These are phyloP conservation scores for Neoitamus cyanurus DNA, from an alignment of 2,888 invertebrate species.

Conservation along the genomic window DNA sequence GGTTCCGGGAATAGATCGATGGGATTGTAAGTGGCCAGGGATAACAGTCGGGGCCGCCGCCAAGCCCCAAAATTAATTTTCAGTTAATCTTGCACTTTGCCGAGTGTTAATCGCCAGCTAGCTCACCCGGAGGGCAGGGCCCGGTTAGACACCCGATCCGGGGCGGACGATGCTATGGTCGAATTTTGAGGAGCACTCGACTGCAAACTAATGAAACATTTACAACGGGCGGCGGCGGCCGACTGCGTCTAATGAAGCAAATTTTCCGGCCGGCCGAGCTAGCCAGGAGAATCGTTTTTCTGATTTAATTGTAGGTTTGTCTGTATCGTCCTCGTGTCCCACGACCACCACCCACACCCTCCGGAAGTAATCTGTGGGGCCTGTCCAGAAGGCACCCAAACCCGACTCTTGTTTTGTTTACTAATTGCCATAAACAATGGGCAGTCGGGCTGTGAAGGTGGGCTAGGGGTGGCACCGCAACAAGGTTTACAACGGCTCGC, in stretches of 20 bases:
- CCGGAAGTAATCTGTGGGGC: neutral
- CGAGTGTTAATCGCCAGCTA: neutral
- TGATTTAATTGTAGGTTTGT: slow-evolving; percentile 15
- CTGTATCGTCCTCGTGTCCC: neutral
- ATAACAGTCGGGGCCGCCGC: neutral
- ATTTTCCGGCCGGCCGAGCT: neutral
- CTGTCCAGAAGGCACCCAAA: neutral
- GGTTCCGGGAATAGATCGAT: neutral
- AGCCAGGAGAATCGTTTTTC: slow-evolving; percentile 24
- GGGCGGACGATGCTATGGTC: neutral
- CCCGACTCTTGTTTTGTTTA: slow-evolving; percentile 18
- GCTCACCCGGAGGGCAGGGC: no score
- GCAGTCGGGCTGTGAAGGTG: neutral
- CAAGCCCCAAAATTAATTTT: neutral
- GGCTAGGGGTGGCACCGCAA: neutral
- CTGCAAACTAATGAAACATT: neutral
- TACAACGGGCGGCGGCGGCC: neutral
- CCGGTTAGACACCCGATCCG: neutral
- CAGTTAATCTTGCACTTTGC: neutral
- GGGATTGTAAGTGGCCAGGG: neutral
- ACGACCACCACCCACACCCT: neutral
- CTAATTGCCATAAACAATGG: slow-evolving; percentile 38
- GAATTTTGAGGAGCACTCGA: neutral
- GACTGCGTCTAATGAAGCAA: slow-evolving; percentile 28
- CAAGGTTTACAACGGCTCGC: neutral